phyloP scores from a whole-genome alignment of 1,140 invertebrate species.

The Meloidogyne chitwoodi region DNA sequence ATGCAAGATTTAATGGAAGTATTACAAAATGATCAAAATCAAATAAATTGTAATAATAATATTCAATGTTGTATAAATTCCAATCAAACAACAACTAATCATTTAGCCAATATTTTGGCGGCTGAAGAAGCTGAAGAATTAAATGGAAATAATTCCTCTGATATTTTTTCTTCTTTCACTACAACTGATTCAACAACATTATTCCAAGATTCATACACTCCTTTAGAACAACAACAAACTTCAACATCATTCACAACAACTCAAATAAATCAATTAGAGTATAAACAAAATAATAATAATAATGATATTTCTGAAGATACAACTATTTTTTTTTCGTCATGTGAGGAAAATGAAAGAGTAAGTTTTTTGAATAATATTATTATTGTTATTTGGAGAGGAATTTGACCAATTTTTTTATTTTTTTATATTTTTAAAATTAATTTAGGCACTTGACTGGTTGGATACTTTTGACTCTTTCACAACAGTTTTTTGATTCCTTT shows the following conservation, averaged over 20 bases:
- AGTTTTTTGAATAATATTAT: neutral
- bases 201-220: neutral
- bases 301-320: neutral
- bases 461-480: neutral
- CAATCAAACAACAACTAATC: neutral
- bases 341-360: neutral
- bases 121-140: constrained; percentile 17
- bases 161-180: neutral
- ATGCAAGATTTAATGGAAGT: constrained; percentile 23
- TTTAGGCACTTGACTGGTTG: neutral
- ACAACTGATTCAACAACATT: neutral
- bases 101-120: constrained; percentile 10
- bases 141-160: constrained; percentile 2
- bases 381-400: too few relatives aligned
- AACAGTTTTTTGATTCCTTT: neutral
- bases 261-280: neutral
- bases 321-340: neutral
- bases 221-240: neutral
- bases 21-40: constrained; percentile 13
- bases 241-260: neutral
- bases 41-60: neutral
- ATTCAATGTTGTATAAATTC: neutral
- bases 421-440: neutral
- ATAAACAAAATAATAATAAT: too few relatives aligned
- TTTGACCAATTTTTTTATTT: too few relatives aligned